Evolutionary conservation across 2,113 vertebrate species (phyloP), one percentile per base, ranked within the genome.

Genomic region (Turdus rufiventris): DNA sequence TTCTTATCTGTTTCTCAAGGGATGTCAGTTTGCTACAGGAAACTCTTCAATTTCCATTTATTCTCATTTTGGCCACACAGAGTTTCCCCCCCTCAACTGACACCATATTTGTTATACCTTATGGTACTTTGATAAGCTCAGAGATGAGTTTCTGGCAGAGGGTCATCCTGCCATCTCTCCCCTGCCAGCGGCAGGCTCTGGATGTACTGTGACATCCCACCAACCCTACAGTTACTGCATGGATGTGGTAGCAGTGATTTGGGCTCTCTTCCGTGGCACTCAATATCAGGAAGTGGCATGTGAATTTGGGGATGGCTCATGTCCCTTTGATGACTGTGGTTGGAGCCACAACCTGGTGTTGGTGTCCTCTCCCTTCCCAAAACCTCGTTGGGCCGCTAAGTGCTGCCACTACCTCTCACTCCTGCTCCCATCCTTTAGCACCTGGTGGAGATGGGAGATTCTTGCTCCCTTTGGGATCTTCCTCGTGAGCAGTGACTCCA

Each of bases 171-270:
- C 70, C 56, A 40, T 20, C 34, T 33, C 28, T 78, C 25, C 17
- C 17, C 38, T 28, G 34, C 25, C 10, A 8, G 47, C 13, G 58
- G 23, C 0, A 3, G 58, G 57, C 12, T 50, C 2, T 9, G 28
- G 19, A 38, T 50, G 45, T 1, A 3, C 33, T 10, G 45, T 33
- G 28, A 53, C 8, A 10, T 26, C 21, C n/a, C 6, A 2, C 17
- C 40, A 85, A 25, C 19, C 9, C 18, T 19, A 14, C 1, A 14
- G 58, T 26, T 75, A 31, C 62, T n/a, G 13, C 0, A 0, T 21
- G 45, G 11, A 23, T 50, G 18, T 1, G 3, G n/a, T 7, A 48
- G 50, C 34, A 57, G 45, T 5, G 8, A 18, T 43, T 48, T 48
- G 24, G 71, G 16, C 18, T 47, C 57, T 72, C 48, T 85, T 58